These are phyloP conservation scores for Charadrius vociferus DNA, from an alignment of 2,113 vertebrate species.

Conservation along the genomic window DNA sequence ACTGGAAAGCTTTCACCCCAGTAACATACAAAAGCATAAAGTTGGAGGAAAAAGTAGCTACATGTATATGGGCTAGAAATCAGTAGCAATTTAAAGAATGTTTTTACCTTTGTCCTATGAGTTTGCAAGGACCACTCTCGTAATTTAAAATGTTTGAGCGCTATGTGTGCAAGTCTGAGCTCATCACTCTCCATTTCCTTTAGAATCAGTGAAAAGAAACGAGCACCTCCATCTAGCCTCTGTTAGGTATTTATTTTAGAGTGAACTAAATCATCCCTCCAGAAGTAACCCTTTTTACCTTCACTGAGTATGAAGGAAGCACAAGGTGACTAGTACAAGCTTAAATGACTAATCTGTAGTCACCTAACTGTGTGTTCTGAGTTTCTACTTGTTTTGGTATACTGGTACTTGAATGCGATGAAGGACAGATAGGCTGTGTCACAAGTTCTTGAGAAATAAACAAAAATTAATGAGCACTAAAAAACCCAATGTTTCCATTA, in stretches of 20 bases:
- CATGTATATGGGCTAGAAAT: background rate
- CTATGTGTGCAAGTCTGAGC: background rate
- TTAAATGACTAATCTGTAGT: background rate
- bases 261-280: background rate
- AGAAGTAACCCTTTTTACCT: background rate
- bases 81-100: background rate
- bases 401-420: background rate
- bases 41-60: background rate
- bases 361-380: background rate
- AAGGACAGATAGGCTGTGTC: background rate
- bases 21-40: background rate
- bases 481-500: rapidly evolving
- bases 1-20: background rate
- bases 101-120: background rate
- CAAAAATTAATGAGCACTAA: background rate
- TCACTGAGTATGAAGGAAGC: background rate
- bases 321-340: background rate
- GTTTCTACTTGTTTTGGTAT: background rate
- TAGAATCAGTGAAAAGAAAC: background rate
- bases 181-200: background rate
- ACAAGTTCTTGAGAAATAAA: background rate
- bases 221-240: background rate
- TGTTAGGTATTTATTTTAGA: background rate
- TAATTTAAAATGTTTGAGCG: background rate
- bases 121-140: background rate